Evolutionary conservation across 2,113 vertebrate genomes (phyloP).

Genomic region (Anser brachyrhynchus): DNA sequence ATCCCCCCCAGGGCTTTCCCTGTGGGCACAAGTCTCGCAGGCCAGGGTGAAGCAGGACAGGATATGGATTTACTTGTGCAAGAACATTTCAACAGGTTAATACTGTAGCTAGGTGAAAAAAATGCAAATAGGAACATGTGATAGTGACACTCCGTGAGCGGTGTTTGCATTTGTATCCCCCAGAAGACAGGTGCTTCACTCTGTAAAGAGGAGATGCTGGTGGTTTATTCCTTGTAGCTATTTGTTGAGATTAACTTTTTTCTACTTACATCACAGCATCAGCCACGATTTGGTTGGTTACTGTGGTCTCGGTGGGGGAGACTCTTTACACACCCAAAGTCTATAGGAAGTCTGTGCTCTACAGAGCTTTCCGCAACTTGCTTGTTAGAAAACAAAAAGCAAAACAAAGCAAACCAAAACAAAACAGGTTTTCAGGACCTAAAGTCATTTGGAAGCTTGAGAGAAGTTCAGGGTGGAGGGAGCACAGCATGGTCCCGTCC

Average conservation of each 20-base stretch:
- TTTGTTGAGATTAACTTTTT: background rate
- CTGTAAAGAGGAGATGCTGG: no score
- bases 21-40: background rate
- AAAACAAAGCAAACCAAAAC: no score
- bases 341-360: background rate
- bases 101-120: no score
- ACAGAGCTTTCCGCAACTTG: background rate
- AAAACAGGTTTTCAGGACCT: background rate
- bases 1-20: background rate
- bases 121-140: no score
- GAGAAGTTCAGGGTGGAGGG: background rate
- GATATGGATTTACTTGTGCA: no score
- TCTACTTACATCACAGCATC: background rate
- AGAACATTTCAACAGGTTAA: no score
- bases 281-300: no score
- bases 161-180: no score
- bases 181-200: no score
- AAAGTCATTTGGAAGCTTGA: rapidly evolving
- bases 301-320: background rate
- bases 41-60: background rate
- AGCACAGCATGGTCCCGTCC: background rate
- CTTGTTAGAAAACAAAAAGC: background rate
- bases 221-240: background rate
- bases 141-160: no score
- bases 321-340: background rate